These are phyloP conservation scores for Arvicanthis niloticus DNA, from an alignment of 2,113 vertebrate genomes.

Conservation along the genomic window DNA sequence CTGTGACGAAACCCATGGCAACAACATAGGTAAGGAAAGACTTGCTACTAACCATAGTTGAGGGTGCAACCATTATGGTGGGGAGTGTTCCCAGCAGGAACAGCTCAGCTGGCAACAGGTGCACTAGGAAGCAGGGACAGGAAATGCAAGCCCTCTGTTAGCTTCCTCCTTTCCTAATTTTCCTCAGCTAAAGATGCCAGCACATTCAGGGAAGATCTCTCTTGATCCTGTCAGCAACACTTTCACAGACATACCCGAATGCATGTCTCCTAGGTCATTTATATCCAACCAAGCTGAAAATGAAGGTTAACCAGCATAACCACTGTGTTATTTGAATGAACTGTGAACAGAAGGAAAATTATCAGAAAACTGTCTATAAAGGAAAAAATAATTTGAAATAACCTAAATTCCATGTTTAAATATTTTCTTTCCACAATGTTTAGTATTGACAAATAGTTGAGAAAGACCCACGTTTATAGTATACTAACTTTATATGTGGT, in stretches of 20 bases:
- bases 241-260: neutral
- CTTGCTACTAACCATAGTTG: neutral
- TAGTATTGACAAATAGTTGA: constrained; percentile 4
- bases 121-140: neutral
- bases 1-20: neutral
- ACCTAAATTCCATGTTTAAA: neutral
- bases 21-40: neutral
- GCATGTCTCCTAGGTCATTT: neutral
- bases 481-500: neutral
- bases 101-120: neutral
- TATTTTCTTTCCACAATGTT: neutral
- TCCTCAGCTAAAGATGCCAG: neutral
- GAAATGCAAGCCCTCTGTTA: neutral
- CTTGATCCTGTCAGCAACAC: neutral
- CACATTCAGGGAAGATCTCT: neutral
- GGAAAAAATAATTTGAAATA: neutral
- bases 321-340: neutral
- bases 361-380: neutral
- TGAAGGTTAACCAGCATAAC: neutral
- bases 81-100: neutral
- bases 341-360: neutral
- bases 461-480: neutral
- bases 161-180: neutral
- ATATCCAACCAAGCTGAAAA: neutral
- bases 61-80: neutral